Conservation (phyloP, 2,797 vertebrate genomes). For the Acanthornis magna region DNA sequence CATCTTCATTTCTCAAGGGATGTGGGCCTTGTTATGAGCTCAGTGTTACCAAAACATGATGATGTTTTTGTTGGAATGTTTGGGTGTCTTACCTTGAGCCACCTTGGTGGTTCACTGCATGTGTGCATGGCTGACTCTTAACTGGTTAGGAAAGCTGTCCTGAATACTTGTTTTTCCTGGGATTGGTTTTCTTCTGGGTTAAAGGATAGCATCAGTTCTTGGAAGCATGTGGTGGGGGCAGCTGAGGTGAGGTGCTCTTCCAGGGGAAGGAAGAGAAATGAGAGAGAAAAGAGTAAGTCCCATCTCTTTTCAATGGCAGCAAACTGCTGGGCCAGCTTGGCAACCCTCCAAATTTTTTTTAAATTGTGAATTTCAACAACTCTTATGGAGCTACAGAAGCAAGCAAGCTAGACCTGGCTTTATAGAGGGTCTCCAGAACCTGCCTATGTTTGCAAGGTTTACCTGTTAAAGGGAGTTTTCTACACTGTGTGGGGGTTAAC, state of each 20-base stretch:
- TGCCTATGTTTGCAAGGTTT: background rate
- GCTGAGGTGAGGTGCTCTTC: background rate
- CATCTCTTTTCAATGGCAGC: background rate
- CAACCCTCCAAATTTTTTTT: background rate
- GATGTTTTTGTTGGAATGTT: background rate
- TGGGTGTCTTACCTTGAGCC: background rate
- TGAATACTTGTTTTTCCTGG: background rate
- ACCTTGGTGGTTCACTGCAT: rapidly evolving
- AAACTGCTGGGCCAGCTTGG: background rate
- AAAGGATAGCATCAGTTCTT: background rate
- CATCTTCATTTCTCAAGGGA: background rate
- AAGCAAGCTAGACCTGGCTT: background rate
- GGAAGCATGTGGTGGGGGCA: background rate
- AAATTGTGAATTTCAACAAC: background rate
- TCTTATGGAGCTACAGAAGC: background rate
- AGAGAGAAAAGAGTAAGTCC: background rate
- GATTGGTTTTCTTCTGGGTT: background rate
- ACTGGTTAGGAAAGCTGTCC: background rate
- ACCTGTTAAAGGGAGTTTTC: background rate
- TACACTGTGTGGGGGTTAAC: background rate
- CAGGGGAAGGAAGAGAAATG: background rate
- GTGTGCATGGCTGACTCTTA: background rate
- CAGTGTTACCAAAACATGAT: background rate
- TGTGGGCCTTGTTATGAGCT: background rate
- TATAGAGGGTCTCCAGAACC: background rate